phyloP scores from a whole-genome alignment of 2,797 vertebrate species.

The Melanitta fusca region DNA sequence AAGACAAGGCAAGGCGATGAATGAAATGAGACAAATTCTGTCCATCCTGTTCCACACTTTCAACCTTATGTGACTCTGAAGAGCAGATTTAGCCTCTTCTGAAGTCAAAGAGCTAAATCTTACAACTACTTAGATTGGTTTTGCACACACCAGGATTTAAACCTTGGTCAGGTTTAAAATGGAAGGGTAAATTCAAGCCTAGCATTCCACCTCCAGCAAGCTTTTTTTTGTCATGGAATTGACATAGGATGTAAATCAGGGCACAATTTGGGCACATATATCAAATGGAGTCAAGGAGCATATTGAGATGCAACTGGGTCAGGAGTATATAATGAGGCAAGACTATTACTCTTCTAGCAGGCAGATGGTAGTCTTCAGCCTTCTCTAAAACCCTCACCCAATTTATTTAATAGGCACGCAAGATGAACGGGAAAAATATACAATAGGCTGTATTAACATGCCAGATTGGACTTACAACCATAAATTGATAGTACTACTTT shows the following conservation, averaged over 20 bases:
- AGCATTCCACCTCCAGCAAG: not conserved
- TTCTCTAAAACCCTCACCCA: constrained; percentile 27
- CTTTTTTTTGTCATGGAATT: not conserved
- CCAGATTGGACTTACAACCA: constrained; percentile 44
- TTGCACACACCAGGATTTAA: not conserved
- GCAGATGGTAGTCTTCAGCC: constrained; percentile 58
- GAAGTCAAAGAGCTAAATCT: not conserved
- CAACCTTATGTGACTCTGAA: not conserved
- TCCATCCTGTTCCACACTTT: not conserved
- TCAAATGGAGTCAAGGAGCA: not conserved
- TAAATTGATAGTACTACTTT: constrained; percentile 52
- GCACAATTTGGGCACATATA: not conserved
- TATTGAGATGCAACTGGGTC: not conserved
- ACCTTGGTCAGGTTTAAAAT: not conserved
- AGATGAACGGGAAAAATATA: not conserved
- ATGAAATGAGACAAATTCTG: not conserved
- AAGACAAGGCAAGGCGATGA: not conserved
- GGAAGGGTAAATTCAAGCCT: not conserved
- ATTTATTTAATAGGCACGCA: constrained; percentile 48
- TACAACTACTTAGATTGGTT: not conserved
- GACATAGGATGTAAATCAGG: not conserved
- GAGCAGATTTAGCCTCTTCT: not conserved
- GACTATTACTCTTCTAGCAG: constrained; percentile 36
- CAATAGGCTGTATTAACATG: constrained; percentile 53
- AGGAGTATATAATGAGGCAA: constrained; percentile 19